Base-by-base conservation (phyloP, 2,888 invertebrate genomes). In the Tanytarsus gracilentus region DNA sequence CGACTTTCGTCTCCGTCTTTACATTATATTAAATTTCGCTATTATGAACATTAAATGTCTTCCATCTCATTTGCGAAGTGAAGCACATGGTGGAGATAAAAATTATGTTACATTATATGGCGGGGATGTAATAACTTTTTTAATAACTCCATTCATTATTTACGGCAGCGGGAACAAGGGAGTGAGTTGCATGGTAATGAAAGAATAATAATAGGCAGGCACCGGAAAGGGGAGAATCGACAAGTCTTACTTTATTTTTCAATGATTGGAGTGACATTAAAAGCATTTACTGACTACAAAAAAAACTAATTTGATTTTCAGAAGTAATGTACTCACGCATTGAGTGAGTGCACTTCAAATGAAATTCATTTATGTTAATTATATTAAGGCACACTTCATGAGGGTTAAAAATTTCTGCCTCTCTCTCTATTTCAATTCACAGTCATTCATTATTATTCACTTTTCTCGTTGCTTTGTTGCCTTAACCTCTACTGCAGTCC, bases 291-390 rank as follows among this genome's bases (percentile, higher is more conserved):
- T 4, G 3, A 11, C 33, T 14, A 33, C 4, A 33, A 33, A 7
- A 33, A 4, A 33, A 33, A 33, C 36, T 36, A 36, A 36, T 14
- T 14, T 7, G 16, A 36, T 36, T 36, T n/a, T 36, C 36, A 36
- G 40, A 18, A 40, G 40, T 16, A 18, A 16, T 16, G 21, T 16
- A 40, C 16, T 9, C 18, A 40, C 18, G 21, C 21, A 2, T 11
- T 18, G 8, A 14, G 36, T 23, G 27, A 53, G 36, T 53, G 53
- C 53, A 53, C 53, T 53, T 53, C 53, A 53, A 53, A 26, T 7
- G 50, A 29, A 53, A 53, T 33, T 33, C 33, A 53, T 53, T 53
- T 53, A 53, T 36, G 36, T 53, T 53, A 53, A 53, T 53, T 53
- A 21, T 16, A 21, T 40, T 40, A 40, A n/a, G n/a, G n/a, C n/a